Percentiles rank a stretch among this genome's conserved stretches.
Conservation (phyloP, 2,888 invertebrate species). For the Spisula subtruncata region DNA sequence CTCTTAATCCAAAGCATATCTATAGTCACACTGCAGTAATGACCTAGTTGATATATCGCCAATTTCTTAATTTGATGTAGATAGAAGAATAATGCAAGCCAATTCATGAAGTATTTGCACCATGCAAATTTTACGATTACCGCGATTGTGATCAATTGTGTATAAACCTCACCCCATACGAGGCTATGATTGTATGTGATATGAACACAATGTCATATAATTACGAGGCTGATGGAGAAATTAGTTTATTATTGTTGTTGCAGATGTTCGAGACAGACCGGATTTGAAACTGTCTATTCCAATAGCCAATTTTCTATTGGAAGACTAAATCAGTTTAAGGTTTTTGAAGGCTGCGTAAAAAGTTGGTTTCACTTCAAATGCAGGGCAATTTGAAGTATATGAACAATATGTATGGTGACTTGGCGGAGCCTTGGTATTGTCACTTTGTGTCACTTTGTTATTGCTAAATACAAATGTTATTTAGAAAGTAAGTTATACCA, state of each 20-base stretch:
- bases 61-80: constrained; percentile 13
- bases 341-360: background rate
- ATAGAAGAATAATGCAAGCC: background rate
- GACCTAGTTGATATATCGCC: background rate
- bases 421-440: too few relatives aligned
- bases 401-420: too few relatives aligned
- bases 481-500: too few relatives aligned
- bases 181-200: background rate
- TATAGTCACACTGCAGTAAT: background rate
- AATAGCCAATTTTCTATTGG: background rate
- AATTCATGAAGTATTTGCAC: constrained; percentile 15
- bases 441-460: too few relatives aligned
- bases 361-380: too few relatives aligned
- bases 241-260: background rate
- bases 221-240: background rate
- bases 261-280: background rate
- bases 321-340: background rate
- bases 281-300: constrained; percentile 3
- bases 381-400: too few relatives aligned
- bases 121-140: constrained; percentile 21
- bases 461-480: too few relatives aligned
- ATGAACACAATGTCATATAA: constrained; percentile 9
- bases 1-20: background rate
- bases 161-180: background rate
- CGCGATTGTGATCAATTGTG: constrained; percentile 1